Base-by-base conservation (phyloP, 2,113 vertebrate genomes). In the Brachirus orientalis region DNA sequence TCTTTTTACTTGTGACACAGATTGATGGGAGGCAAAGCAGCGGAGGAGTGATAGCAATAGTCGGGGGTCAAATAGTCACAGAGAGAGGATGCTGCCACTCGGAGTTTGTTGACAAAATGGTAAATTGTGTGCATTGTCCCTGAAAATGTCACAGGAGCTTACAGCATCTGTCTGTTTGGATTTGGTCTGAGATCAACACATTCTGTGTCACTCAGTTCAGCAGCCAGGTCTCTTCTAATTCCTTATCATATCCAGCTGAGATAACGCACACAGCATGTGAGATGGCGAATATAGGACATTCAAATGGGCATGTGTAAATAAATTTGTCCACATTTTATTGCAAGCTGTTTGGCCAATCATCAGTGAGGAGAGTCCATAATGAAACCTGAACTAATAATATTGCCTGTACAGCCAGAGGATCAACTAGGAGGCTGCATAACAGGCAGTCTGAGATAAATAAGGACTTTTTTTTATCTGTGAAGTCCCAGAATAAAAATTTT, bases 121-220 rank as follows among this genome's bases (percentile, higher is more conserved):
- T 77, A 63, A 85, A 81, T 77, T 80, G 82, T 77, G 84, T 80
- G 78, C 80, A 84, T 79, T 77, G 77, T 83, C 71, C 69, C 77
- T 67, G 84, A 78, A 88, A 82, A 88, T 86, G 80, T 88, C 83
- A 84, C 50, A 9, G 58, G 60, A 63, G 65, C 75, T 62, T 18
- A 10, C 41, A 35, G 68, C 63, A 22, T 51, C 63, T 50, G 73
- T 46, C 58, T 63, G 77, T 72, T 75, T 61, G 62, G 71, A 51
- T 38, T 59, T 66, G 7, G 6, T 47, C 43, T n/a, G 55, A 74
- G 75, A 83, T 79, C 16, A 83, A 81, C 69, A 80, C 57, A 19
- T 69, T 69, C 36, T 28, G 56, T 50, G 70, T 78, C 60, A 53
- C 67, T 18, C 33, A 6, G 12, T 35, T 11, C 60, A 19, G 46